Evolutionary conservation across 2,888 invertebrate genomes (phyloP).

Genomic region (Melanostoma scalare): DNA sequence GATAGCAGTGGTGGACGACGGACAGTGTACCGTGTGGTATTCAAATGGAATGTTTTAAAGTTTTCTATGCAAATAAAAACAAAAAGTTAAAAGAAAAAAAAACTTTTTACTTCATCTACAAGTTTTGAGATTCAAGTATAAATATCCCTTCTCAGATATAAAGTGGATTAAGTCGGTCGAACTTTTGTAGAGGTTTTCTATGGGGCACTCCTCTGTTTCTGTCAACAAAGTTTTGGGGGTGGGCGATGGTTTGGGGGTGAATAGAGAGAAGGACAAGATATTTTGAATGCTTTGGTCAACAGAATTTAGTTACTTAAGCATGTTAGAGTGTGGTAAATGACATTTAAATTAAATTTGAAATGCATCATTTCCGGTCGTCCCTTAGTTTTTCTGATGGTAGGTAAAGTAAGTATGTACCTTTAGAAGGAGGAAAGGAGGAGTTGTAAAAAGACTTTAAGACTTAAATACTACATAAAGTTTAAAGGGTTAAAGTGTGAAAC

Average conservation of each 20-base stretch:
- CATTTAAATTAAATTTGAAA: slow-evolving; percentile 64
- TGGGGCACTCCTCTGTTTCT: background rate
- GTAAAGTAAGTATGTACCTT: no score
- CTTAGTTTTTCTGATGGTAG: slow-evolving; percentile 4
- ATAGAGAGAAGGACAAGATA: slow-evolving; percentile 1
- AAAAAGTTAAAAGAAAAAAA: background rate
- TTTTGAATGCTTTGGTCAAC: slow-evolving; percentile 57
- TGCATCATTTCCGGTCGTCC: slow-evolving; percentile 58
- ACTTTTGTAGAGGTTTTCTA: slow-evolving; percentile 38
- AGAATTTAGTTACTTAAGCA: slow-evolving; percentile 56
- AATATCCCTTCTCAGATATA: slow-evolving; percentile 48
- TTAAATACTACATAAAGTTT: no score
- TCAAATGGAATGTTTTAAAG: slow-evolving; percentile 60
- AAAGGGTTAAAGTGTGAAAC: no score
- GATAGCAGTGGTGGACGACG: slow-evolving; percentile 36
- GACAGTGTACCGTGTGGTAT: slow-evolving; percentile 33
- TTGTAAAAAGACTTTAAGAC: no score
- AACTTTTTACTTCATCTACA: slow-evolving; percentile 51
- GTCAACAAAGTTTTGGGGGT: background rate
- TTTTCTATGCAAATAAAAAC: slow-evolving; percentile 13
- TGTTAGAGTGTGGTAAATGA: slow-evolving; percentile 59
- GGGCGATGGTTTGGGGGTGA: background rate
- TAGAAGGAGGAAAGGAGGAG: no score
- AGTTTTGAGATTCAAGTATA: slow-evolving; percentile 61
- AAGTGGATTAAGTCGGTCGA: slow-evolving; percentile 68